phyloP scores from a whole-genome alignment of 2,797 vertebrate species.

The Champsocephalus gunnari region DNA sequence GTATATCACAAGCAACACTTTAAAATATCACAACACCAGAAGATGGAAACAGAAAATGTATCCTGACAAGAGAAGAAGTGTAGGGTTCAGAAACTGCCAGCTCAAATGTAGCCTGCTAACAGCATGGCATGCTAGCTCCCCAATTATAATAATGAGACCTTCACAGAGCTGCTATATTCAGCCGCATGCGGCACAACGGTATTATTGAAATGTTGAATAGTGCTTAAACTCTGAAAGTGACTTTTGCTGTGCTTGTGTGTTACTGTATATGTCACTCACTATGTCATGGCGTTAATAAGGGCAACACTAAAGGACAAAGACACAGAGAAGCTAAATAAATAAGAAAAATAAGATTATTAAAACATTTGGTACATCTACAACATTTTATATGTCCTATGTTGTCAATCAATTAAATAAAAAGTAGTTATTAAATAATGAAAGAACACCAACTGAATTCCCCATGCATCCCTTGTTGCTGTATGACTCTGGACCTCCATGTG shows the following conservation, averaged over 20 bases:
- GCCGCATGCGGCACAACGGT: constrained; percentile 21
- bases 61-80: constrained; percentile 50
- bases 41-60: constrained; percentile 51
- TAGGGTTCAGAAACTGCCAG: constrained; percentile 14
- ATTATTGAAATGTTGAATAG: constrained; percentile 8
- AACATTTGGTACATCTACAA: neutral
- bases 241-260: neutral
- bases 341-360: fast-evolving
- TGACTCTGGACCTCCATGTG: neutral
- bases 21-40: constrained; percentile 50
- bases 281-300: constrained; percentile 19
- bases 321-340: neutral
- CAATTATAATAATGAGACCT: constrained; percentile 57
- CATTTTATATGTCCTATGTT: neutral
- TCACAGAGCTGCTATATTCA: constrained; percentile 38
- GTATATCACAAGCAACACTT: constrained; percentile 43
- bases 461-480: neutral
- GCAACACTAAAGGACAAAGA: constrained; percentile 9
- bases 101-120: constrained; percentile 21
- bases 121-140: constrained; percentile 28
- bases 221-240: constrained; percentile 15
- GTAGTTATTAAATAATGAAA: neutral
- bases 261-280: constrained; percentile 20
- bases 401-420: neutral
- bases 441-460: too few species aligned